These are phyloP conservation scores for Xiphophorus couchianus DNA, from an alignment of 2,113 vertebrate genomes.

Conservation along the genomic window DNA sequence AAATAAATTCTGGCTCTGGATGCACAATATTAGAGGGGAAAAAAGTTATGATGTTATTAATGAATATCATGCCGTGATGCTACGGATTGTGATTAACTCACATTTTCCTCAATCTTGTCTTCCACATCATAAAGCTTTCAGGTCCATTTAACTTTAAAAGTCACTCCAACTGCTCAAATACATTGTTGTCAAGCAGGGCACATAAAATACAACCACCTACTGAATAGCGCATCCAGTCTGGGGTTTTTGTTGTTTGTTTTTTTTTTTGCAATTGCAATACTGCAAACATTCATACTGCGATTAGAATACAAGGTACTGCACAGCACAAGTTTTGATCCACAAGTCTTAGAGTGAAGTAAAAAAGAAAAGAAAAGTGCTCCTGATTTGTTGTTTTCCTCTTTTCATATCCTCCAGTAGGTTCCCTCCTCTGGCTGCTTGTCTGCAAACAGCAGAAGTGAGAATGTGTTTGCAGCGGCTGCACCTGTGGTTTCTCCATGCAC, in stretches of 20 bases:
- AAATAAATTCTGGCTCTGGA: not conserved
- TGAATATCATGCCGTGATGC: not conserved
- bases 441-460: slow-evolving; percentile 28
- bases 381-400: not conserved
- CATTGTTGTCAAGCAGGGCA: not conserved
- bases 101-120: not conserved
- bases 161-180: not conserved
- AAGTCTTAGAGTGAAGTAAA: not conserved
- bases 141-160: not conserved
- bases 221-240: not conserved
- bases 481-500: not conserved
- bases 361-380: not conserved
- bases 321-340: not conserved
- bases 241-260: too few relatives aligned
- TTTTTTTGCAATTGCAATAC: too few relatives aligned
- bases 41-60: not conserved
- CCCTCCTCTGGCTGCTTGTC: slow-evolving; percentile 35
- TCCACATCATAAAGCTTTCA: not conserved
- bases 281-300: not conserved
- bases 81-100: not conserved
- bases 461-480: not conserved
- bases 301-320: not conserved
- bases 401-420: slow-evolving; percentile 51
- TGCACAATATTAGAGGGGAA: not conserved
- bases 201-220: not conserved